Base-by-base conservation (phyloP, 2,888 invertebrate genomes). In the Timema podura region DNA sequence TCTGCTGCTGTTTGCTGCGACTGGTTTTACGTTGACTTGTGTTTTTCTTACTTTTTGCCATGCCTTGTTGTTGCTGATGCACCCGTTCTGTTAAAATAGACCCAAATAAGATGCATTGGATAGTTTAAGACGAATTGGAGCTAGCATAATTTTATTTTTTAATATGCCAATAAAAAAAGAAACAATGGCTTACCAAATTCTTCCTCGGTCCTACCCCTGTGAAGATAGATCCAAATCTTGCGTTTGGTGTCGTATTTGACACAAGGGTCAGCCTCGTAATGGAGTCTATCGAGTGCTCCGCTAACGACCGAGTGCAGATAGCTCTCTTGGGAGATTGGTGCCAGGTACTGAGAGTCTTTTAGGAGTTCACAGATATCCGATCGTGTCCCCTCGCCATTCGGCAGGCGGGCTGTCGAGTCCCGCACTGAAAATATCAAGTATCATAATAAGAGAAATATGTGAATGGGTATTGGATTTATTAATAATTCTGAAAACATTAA, bases 201-300 rank as follows among this genome's bases (percentile, higher is more conserved):
- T 59, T 86, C 86, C 76, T 87, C 86, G 8, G 86, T 85, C 61
- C 88, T 80, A 67, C 85, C 85, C 70, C 95, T 86, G 80, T 97
- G 96, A 69, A 97, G 83, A 80, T 97, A 97, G n/a, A 96, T 93
- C 98, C 98, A 98, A 48, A 95, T 88, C 77, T 96, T 96, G 6
- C 93, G 87, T 76, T 93, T 90, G 1, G 93, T 91, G 80, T 97
- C 96, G 79, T 96, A 97, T 77, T 94, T 92, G 0, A 97, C 96
- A 77, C 96, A 93, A 0, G 97, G 96, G 82, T 97, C 97, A 70
- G 90, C 89, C 75, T 96, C 93, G 10, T 91, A 92, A 77, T 96
- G 92, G 79, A 98, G 87, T 16, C 96, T 84, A 79, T 98, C 97
- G 65, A 98, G 81, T 0, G 96, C 95, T 0, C 95, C 92, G 72